A percentile compares a stretch with the other conserved stretches of the same genome.
phyloP scores from a whole-genome alignment of 2,797 vertebrate species.

The Yasuhikotakia modesta region DNA sequence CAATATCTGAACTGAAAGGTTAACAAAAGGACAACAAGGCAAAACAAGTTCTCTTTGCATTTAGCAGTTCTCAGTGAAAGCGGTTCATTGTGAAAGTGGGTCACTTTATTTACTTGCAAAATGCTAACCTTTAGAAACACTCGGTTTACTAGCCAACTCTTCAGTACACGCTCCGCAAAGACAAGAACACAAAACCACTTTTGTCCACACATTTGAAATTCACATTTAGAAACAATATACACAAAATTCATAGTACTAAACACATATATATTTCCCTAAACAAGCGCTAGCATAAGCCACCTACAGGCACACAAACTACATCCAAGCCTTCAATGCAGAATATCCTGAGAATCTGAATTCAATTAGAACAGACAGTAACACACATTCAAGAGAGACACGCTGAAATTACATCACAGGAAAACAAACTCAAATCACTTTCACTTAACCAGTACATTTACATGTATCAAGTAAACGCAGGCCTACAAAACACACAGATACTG shows the following conservation, averaged over 20 bases:
- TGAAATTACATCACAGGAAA: not conserved
- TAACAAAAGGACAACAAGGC: too few relatives aligned
- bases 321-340: not conserved
- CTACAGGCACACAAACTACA: not conserved
- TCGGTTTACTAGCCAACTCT: not conserved
- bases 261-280: not conserved
- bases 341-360: too few relatives aligned
- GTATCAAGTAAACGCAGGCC: not conserved
- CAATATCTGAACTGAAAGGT: too few relatives aligned
- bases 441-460: not conserved
- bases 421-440: not conserved
- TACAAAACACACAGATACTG: too few relatives aligned
- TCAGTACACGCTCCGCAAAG: not conserved
- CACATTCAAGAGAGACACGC: not conserved
- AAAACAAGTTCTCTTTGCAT: too few relatives aligned
- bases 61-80: too few relatives aligned
- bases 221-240: not conserved
- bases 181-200: not conserved
- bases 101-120: not conserved
- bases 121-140: not conserved
- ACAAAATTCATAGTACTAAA: not conserved
- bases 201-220: not conserved
- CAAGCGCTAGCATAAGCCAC: not conserved
- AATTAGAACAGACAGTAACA: too few relatives aligned
- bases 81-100: too few relatives aligned